Percentiles rank a stretch among this genome's conserved stretches.
Evolutionary conservation across 2,113 vertebrate genomes (phyloP).

Genomic region (Corynorhinus townsendii): DNA sequence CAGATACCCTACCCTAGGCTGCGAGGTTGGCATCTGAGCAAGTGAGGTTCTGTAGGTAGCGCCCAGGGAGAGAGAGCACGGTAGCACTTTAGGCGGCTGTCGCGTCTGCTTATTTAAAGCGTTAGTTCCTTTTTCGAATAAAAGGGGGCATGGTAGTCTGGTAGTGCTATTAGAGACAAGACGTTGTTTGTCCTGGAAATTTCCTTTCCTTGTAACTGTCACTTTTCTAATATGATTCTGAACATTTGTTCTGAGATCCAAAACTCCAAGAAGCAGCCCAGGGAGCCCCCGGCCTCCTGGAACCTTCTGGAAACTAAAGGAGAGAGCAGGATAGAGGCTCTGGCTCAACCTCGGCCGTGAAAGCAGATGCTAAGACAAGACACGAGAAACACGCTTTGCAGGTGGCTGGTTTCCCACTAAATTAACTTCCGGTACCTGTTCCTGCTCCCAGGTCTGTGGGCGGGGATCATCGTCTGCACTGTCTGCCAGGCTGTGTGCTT

Average conservation of each 20-base stretch:
- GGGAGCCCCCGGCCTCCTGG: neutral
- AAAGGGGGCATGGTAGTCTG: neutral
- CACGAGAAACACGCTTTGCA: accelerated
- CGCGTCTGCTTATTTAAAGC: neutral
- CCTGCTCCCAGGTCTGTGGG: conserved; percentile 86
- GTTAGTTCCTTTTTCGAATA: neutral
- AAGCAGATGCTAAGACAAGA: neutral
- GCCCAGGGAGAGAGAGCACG: too few species aligned
- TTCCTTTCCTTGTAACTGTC: neutral
- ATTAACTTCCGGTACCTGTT: neutral
- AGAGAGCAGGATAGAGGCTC: neutral
- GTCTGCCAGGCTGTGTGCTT: conserved; percentile 84
- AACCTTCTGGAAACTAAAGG: neutral
- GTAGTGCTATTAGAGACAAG: neutral
- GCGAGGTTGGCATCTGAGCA: neutral
- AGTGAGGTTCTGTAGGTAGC: neutral
- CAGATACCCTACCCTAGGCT: too few species aligned
- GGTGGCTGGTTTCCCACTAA: accelerated
- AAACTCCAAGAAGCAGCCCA: neutral
- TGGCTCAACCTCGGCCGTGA: neutral
- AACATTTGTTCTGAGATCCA: neutral
- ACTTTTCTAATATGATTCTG: neutral
- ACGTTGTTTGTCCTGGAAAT: neutral
- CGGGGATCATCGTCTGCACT: conserved; percentile 84
- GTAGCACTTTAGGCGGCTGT: neutral